These are phyloP conservation scores for Pongo pygmaeus DNA, from an alignment of 2,113 vertebrate genomes.

Conservation along the genomic window DNA sequence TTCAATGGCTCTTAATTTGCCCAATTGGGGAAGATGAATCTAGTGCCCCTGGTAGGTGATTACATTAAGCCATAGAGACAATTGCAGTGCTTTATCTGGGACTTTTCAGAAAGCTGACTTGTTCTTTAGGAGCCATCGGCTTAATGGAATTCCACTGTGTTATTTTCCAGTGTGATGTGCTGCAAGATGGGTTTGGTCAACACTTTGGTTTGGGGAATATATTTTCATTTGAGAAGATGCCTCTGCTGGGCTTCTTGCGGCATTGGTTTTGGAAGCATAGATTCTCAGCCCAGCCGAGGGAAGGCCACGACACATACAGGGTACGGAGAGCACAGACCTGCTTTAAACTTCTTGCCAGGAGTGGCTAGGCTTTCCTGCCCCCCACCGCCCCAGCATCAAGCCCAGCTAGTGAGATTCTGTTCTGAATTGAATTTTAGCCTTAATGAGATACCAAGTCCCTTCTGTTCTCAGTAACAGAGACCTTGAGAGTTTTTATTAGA, in stretches of 20 bases:
- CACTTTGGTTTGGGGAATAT: constrained; percentile 56
- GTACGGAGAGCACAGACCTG: not conserved
- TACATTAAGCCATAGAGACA: constrained; percentile 55
- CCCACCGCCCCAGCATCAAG: not conserved
- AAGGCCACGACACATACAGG: rapidly evolving
- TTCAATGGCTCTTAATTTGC: constrained; percentile 59
- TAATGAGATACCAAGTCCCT: constrained; percentile 62
- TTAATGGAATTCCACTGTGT: constrained; percentile 53
- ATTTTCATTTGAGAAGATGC: constrained; percentile 71
- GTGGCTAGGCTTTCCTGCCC: not conserved
- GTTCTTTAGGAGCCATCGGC: constrained; percentile 11
- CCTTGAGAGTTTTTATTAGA: constrained; percentile 59
- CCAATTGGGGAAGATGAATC: constrained; percentile 25
- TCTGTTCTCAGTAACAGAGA: constrained; percentile 50
- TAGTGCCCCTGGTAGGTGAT: constrained; percentile 32
- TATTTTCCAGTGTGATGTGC: constrained; percentile 20
- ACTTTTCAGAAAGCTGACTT: constrained; percentile 70
- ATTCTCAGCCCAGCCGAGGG: constrained; percentile 51
- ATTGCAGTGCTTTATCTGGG: constrained; percentile 60
- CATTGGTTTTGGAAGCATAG: constrained; percentile 9
- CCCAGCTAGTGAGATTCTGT: constrained; percentile 8
- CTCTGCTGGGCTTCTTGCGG: not conserved
- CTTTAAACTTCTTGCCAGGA: not conserved
- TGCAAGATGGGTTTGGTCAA: constrained; percentile 56
- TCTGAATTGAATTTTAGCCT: constrained; percentile 49